Evolutionary conservation across 2,888 invertebrate genomes (phyloP).

Genomic region (Eristalinus aeneus): DNA sequence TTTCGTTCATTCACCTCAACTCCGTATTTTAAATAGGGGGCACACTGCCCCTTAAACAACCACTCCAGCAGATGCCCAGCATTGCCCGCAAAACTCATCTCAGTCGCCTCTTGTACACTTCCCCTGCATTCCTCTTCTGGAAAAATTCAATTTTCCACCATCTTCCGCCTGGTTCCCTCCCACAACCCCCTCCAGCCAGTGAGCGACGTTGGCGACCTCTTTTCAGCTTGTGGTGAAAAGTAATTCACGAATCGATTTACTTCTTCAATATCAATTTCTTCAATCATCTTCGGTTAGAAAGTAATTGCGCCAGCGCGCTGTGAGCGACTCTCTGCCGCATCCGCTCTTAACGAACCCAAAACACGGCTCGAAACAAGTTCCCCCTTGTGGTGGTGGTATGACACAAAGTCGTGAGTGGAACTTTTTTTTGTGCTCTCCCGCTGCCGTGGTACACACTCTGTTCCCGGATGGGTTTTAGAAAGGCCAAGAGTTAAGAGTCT

Average conservation of each 20-base stretch:
- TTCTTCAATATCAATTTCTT: slow-evolving; percentile 46
- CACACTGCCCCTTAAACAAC: too few relatives aligned
- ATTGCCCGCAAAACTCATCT: too few relatives aligned
- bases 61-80: too few relatives aligned
- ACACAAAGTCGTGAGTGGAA: slow-evolving; percentile 49
- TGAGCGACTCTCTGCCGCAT: not conserved
- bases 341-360: slow-evolving; percentile 23
- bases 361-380: slow-evolving; percentile 34
- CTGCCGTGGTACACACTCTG: not conserved
- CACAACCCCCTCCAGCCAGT: not conserved
- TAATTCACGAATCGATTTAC: slow-evolving; percentile 55
- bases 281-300: slow-evolving; percentile 59
- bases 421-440: slow-evolving; percentile 1
- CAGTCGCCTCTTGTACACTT: too few relatives aligned
- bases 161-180: not conserved
- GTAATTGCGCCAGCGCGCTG: slow-evolving; percentile 12
- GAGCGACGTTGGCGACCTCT: not conserved
- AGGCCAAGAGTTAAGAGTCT: slow-evolving; percentile 16
- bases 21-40: too few relatives aligned
- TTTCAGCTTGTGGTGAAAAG: slow-evolving; percentile 36
- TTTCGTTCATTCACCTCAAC: too few relatives aligned
- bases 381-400: slow-evolving; percentile 31
- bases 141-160: not conserved
- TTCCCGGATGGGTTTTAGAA: slow-evolving; percentile 29
- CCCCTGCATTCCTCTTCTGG: too few relatives aligned